These are phyloP conservation scores for Paramormyrops hopkinsi DNA, from an alignment of 2,797 vertebrate genomes.

Conservation along the genomic window DNA sequence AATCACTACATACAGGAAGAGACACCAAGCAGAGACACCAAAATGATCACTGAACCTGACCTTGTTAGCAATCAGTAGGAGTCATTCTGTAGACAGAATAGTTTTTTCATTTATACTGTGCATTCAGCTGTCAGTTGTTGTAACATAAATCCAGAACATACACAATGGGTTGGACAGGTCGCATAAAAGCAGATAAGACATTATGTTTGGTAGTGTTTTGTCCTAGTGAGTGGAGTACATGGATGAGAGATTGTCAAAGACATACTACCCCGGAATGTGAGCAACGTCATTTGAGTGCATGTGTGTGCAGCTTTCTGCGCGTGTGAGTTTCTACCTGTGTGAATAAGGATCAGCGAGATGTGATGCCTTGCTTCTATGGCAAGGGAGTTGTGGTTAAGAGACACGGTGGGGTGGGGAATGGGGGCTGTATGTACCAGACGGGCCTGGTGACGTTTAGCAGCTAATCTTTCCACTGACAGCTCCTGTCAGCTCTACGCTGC, in stretches of 20 bases:
- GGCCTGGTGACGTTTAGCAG: slow-evolving; percentile 33
- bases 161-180: neutral
- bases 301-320: neutral
- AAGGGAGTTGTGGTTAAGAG: neutral
- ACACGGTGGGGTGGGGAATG: neutral
- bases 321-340: neutral
- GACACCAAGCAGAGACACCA: neutral
- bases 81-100: neutral
- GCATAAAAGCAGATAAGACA: neutral
- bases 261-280: slow-evolving; percentile 25
- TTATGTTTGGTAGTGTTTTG: neutral
- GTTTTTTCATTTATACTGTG: neutral
- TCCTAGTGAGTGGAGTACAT: neutral
- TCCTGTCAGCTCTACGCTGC: slow-evolving; percentile 42
- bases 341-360: slow-evolving; percentile 3
- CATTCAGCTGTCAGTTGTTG: neutral
- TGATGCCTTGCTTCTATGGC: slow-evolving; percentile 14
- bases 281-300: slow-evolving; percentile 21
- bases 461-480: slow-evolving; percentile 48
- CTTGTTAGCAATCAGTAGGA: neutral
- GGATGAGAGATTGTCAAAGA: neutral
- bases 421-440: slow-evolving; percentile 30
- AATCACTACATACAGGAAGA: neutral
- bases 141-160: neutral
- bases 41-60: neutral